These are phyloP conservation scores for Dryadula phaetusa DNA, from an alignment of 2,888 invertebrate species.

Conservation along the genomic window DNA sequence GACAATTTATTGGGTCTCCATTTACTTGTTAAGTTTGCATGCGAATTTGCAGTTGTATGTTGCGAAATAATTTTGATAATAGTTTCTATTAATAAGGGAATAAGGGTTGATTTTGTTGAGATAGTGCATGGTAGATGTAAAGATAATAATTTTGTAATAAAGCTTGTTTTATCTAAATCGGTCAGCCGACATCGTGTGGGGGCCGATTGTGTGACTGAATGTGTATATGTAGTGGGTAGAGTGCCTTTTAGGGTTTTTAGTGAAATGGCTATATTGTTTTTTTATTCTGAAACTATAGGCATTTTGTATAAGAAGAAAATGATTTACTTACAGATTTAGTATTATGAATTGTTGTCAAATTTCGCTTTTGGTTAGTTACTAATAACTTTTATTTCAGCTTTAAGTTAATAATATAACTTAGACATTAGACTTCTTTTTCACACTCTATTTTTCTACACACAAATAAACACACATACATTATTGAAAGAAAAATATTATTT, in stretches of 20 bases:
- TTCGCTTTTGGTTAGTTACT: no score
- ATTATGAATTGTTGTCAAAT: no score
- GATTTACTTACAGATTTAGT: no score
- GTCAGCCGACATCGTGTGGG: conserved; percentile 72
- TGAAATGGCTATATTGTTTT: not conserved
- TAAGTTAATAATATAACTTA: no score
- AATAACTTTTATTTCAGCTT: no score
- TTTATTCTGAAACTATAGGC: not conserved
- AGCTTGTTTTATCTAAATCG: conserved; percentile 71
- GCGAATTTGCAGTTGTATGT: conserved; percentile 49
- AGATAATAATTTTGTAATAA: conserved; percentile 49
- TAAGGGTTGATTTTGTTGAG: conserved; percentile 33
- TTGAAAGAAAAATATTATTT: no score
- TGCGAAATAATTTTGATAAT: conserved; percentile 8
- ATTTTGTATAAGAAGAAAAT: no score
- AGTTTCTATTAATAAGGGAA: conserved; percentile 32
- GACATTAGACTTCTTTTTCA: no score
- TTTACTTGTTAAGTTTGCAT: conserved; percentile 68
- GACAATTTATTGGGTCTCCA: conserved; percentile 65
- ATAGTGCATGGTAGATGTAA: conserved; percentile 35
- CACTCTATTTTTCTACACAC: no score
- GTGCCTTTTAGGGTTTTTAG: conserved; percentile 48
- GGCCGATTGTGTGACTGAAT: conserved; percentile 68
- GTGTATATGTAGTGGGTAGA: conserved; percentile 62
- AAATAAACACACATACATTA: no score